Evolutionary conservation across 1,140 invertebrate genomes (phyloP), one percentile per base, ranked within the genome.

Genomic region (Drosophila quadrilineata): DNA sequence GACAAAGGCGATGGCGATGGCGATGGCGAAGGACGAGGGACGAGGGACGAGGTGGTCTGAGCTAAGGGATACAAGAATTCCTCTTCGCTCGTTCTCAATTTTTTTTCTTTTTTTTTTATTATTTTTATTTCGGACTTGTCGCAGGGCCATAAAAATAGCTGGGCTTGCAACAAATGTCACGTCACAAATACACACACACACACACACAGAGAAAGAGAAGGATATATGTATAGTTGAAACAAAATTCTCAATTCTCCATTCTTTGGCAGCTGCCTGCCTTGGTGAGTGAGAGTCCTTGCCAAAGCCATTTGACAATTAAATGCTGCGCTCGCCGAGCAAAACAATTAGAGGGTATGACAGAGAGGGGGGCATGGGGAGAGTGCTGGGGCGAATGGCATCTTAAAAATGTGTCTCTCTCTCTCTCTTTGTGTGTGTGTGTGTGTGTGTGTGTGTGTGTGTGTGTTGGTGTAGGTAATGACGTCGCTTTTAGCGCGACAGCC

Each of bases 301-400:
- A 71, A 29, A 64, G 59, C 74, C 75, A 77, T 85, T 68, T 86
- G 79, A 84, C 79, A 85, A 84, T 84, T 84, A 86, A 86, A 85
- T 86, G 79, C 64, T 79, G 71, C 60, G 60, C 33, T 70, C 40
- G 52, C 46, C 48, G 58, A 36, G 40, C 66, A 63, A 73, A 49
- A 43, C 35, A 56, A 33, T 35, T 21, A 35, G 24, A n/a, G n/a
- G n/a, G n/a, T n/a, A n/a, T 16, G 52, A 29, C 14, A 36, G 22
- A 12, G 45, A 21, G 24, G 40, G 40, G 50, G 54, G 50, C 16
- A 22, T 17, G 12, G 10, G 40, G 28, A 24, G 10, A 31, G 33
- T 9, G 6, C 26, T 24, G 3, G 48, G 31, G 21, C 19, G 49
- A 31, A 54, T 57, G 67, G 71, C 57, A 84, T 84, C 77, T 84